Conservation (phyloP, 23 tunicate genomes). For the Diplosoma virens region DNA sequence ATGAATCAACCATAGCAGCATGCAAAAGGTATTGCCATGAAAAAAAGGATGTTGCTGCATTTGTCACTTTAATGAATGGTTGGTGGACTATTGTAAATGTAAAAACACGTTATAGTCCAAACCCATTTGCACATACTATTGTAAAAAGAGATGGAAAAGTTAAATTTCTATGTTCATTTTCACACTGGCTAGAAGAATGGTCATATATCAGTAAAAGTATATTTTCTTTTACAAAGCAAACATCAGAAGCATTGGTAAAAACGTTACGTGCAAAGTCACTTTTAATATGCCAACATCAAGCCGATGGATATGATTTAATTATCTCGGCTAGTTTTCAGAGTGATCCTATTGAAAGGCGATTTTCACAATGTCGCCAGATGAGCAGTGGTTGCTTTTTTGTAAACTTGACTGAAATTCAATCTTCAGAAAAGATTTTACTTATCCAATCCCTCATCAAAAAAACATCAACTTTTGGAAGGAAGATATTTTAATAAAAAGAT, state of each 20-base stretch:
- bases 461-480: constrained; percentile 25
- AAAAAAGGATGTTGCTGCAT: constrained; percentile 11
- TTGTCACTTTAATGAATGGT: neutral
- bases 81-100: constrained; percentile 28
- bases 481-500: too few species aligned
- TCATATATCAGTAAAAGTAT: neutral
- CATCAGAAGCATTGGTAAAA: neutral
- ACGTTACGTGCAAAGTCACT: constrained; percentile 18
- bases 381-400: constrained; percentile 11
- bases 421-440: constrained; percentile 14
- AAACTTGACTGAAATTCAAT: neutral
- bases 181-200: constrained; percentile 13
- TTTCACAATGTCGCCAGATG: constrained; percentile 23
- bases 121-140: constrained; percentile 12
- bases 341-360: constrained; percentile 21
- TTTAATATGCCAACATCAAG: neutral
- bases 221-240: constrained; percentile 15
- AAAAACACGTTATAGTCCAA: neutral
- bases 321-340: constrained; percentile 6
- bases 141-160: constrained; percentile 17
- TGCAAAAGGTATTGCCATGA: constrained; percentile 17
- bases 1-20: constrained; percentile 21
- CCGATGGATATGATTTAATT: neutral
- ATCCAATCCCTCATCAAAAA: constrained; percentile 5
- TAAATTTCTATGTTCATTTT: constrained; percentile 1